Evolutionary conservation across 1,140 invertebrate species (phyloP), one percentile per base, ranked within the genome.

Genomic region (Papilio aristodemus): DNA sequence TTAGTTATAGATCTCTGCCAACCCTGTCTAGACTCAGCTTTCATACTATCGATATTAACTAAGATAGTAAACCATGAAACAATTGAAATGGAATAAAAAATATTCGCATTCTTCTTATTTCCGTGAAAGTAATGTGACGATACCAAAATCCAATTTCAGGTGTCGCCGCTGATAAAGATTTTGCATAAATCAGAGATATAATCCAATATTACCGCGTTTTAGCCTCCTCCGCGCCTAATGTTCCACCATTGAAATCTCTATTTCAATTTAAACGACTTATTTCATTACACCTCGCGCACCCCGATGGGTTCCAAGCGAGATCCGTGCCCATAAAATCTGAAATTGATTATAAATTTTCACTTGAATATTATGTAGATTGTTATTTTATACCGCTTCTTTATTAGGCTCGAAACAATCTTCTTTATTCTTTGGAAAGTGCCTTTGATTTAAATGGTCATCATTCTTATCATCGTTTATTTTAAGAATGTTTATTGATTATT

Each of bases 231-330:
- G 69, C 81, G 77, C 80, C 86, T 90, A 89, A 89, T 89, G 87
- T 89, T 77, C 82, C 73, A 71, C 86, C 85, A 89, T 87, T 88
- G 80, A 88, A 90, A 86, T 85, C 84, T 89, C 87, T 89, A 89
- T 88, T 86, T 79, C 88, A 88, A 89, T 89, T 89, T 86, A 87
- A 89, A 89, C 89, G 88, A 90, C 74, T 90, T 90, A 90, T 90
- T 89, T 88, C 86, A 90, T 89, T 90, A 84, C 84, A 73, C 77
- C 75, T 85, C 79, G 85, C 82, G 70, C 76, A 78, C 73, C 70
- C 71, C 71, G 76, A 71, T 72, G 78, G 77, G 77, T 84, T 79
- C 72, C 70, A 71, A 79, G 70, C 74, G 81, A 81, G 80, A 76
- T 77, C 76, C 75, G 71, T 71, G 79, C 69, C 80, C 76, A 87